These are phyloP conservation scores for Chelonoidis abingdonii DNA, from an alignment of 2,113 vertebrate genomes.

Conservation along the genomic window DNA sequence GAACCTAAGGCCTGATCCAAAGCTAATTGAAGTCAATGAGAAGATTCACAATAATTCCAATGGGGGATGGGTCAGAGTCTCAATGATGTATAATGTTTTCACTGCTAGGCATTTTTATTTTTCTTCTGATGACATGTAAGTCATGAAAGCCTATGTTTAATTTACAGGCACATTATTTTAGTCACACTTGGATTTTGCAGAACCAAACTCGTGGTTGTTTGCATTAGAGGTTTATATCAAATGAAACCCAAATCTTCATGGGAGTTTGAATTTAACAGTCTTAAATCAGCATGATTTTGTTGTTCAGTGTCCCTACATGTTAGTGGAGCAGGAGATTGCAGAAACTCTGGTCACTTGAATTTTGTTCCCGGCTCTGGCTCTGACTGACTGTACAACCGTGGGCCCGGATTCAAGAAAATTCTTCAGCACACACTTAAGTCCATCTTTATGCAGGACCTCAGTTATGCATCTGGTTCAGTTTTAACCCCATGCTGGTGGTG, in stretches of 20 bases:
- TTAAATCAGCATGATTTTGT: background rate
- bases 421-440: background rate
- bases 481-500: background rate
- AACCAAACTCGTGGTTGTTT: background rate
- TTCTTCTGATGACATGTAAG: background rate
- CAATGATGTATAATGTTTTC: background rate
- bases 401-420: background rate
- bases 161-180: background rate
- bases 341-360: background rate
- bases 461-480: background rate
- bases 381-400: background rate
- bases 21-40: background rate
- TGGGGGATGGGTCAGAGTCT: background rate
- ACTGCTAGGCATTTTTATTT: background rate
- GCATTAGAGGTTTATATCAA: background rate
- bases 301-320: background rate
- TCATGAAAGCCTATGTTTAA: background rate
- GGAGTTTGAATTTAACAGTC: background rate
- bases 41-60: background rate
- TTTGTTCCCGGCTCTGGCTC: background rate
- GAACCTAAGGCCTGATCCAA: background rate
- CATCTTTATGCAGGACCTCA: background rate
- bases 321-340: background rate
- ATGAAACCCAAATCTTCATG: background rate
- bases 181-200: background rate